Conservation (phyloP, 2,113 vertebrate species). For the Crotalus tigris region DNA sequence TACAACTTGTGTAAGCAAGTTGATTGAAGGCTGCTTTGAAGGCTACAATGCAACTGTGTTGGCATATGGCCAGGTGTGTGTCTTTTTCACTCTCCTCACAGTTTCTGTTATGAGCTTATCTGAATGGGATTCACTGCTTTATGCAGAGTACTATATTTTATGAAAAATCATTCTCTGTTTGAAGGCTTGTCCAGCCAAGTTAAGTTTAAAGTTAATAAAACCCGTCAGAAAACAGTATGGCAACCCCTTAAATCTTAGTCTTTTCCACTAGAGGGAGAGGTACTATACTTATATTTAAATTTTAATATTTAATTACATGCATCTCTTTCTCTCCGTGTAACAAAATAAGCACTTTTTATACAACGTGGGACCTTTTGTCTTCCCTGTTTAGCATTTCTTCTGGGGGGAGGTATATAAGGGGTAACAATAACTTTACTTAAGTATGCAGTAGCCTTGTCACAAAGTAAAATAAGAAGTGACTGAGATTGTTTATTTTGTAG, state of each 20-base stretch:
- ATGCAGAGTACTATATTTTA: neutral
- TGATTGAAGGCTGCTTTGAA: slow-evolving; percentile 94
- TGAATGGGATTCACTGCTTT: neutral
- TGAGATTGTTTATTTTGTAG: neutral
- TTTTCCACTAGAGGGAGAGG: neutral
- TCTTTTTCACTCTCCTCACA: accelerated
- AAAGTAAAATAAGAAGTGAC: neutral
- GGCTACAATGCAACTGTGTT: slow-evolving; percentile 97
- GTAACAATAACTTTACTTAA: neutral
- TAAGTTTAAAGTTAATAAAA: neutral
- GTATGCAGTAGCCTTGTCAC: neutral
- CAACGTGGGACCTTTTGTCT: neutral
- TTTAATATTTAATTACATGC: neutral
- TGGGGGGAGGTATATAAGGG: neutral
- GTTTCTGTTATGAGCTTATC: neutral
- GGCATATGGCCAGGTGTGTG: slow-evolving; percentile 88
- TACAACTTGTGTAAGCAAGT: slow-evolving; percentile 80
- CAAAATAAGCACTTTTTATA: neutral
- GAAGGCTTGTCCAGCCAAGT: neutral
- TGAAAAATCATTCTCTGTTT: neutral
- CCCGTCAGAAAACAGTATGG: neutral
- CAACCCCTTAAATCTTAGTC: neutral
- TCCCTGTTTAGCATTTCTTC: neutral
- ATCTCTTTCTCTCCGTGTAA: neutral
- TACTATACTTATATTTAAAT: neutral